These are phyloP conservation scores for Pelmatolapia mariae DNA, from an alignment of 2,113 vertebrate genomes.

Conservation along the genomic window DNA sequence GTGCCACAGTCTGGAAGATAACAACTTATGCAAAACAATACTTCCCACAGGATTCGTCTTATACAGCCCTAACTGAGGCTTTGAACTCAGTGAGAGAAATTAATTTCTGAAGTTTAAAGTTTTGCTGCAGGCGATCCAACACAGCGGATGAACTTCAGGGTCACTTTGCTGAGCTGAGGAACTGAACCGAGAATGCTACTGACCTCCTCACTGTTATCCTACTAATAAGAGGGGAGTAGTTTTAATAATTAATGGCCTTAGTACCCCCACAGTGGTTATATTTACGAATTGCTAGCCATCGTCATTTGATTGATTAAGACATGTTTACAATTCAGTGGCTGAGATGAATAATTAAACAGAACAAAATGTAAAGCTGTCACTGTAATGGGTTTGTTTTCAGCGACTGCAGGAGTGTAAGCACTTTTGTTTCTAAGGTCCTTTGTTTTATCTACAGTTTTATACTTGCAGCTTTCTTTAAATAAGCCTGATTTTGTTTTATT, in stretches of 20 bases:
- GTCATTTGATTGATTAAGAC: constrained; percentile 24
- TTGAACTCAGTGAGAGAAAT: constrained; percentile 50
- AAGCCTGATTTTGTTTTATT: background rate
- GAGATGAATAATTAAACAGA: constrained; percentile 21
- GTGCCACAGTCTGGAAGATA: constrained; percentile 41
- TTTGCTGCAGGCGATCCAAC: constrained; percentile 31
- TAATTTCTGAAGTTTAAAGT: constrained; percentile 34
- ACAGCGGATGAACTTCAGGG: background rate
- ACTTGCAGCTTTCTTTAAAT: background rate
- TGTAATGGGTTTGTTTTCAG: background rate
- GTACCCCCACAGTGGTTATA: background rate
- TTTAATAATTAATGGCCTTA: constrained; percentile 25
- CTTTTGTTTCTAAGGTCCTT: background rate
- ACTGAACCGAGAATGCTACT: background rate
- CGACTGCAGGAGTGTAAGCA: background rate
- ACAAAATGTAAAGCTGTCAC: background rate
- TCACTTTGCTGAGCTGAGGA: constrained; percentile 1
- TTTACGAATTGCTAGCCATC: constrained; percentile 9
- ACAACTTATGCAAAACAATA: constrained; percentile 57
- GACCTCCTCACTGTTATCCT: background rate
- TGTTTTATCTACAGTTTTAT: background rate
- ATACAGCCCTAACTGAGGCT: constrained; percentile 12
- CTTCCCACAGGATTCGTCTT: constrained; percentile 42
- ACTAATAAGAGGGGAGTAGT: background rate
- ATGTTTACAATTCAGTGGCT: constrained; percentile 16